A percentile compares a stretch with the other conserved stretches of the same genome.
These are phyloP conservation scores for Tipula helvola DNA, from an alignment of 2,888 invertebrate genomes.

Conservation along the genomic window DNA sequence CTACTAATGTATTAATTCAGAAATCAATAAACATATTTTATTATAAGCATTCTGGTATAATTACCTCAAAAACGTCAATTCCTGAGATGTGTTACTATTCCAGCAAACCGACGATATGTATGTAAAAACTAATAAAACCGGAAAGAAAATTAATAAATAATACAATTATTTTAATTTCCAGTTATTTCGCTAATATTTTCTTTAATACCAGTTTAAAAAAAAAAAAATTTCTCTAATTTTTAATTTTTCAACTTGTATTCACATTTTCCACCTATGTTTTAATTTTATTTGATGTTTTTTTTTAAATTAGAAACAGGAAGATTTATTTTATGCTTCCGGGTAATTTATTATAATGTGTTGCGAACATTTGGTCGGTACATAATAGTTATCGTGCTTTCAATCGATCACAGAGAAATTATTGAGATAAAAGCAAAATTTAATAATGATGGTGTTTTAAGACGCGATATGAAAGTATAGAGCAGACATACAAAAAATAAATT, in stretches of 20 bases:
- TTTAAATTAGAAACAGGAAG: background rate
- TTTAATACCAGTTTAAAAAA: background rate
- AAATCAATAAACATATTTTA: no score
- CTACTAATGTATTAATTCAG: no score
- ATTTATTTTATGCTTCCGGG: background rate
- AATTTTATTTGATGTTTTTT: background rate
- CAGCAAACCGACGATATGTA: background rate
- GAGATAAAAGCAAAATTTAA: background rate
- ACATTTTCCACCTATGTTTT: background rate
- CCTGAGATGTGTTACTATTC: no score
- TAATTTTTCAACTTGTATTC: background rate
- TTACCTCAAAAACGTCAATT: no score
- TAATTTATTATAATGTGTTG: background rate
- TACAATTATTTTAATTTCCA: background rate
- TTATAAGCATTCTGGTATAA: no score
- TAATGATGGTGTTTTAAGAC: background rate
- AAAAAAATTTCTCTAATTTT: background rate
- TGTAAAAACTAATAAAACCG: background rate
- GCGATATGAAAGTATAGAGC: background rate
- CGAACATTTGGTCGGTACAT: background rate
- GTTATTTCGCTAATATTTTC: background rate
- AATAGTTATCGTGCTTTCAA: background rate
- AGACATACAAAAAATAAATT: background rate
- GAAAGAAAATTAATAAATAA: background rate
- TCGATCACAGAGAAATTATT: background rate